Conservation (phyloP, 2,797 vertebrate genomes). For the Novumbra hubbsi region DNA sequence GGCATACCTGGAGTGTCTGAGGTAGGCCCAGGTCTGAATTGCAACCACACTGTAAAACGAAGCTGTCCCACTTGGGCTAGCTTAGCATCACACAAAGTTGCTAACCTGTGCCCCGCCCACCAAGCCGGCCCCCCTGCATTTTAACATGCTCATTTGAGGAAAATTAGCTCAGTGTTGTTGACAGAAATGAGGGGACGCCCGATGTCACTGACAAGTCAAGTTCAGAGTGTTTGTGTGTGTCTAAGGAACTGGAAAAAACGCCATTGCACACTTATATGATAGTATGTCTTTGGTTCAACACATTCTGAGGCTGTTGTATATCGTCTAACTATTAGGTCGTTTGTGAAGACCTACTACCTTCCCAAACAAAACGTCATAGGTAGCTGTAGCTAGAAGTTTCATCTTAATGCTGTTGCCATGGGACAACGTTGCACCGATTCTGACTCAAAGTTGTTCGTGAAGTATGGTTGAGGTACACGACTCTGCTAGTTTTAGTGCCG, state of each 20-base stretch:
- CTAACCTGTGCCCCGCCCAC: too few relatives aligned
- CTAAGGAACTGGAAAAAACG: constrained; percentile 19
- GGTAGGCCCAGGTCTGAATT: background rate
- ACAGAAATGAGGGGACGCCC: constrained; percentile 44
- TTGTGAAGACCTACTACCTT: background rate
- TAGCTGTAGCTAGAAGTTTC: background rate
- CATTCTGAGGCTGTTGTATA: background rate
- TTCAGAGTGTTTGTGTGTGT: constrained; percentile 40
- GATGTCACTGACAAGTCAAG: constrained; percentile 52
- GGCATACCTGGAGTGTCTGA: background rate
- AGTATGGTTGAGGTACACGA: background rate
- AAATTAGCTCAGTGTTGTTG: constrained; percentile 39
- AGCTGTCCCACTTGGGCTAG: background rate
- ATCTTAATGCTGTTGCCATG: background rate
- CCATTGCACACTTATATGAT: background rate
- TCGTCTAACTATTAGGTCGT: background rate
- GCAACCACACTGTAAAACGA: constrained; percentile 17
- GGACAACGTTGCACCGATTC: background rate
- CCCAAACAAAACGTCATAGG: background rate
- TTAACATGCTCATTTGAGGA: constrained; percentile 37
- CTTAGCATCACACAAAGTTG: background rate
- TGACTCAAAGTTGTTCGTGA: background rate
- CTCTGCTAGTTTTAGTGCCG: background rate
- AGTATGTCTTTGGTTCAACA: background rate
- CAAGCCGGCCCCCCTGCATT: constrained; percentile 5